Evolutionary conservation across 1,140 invertebrate species (phyloP), one percentile per base, ranked within the genome.

Genomic region (Chironomus striatipennis): DNA sequence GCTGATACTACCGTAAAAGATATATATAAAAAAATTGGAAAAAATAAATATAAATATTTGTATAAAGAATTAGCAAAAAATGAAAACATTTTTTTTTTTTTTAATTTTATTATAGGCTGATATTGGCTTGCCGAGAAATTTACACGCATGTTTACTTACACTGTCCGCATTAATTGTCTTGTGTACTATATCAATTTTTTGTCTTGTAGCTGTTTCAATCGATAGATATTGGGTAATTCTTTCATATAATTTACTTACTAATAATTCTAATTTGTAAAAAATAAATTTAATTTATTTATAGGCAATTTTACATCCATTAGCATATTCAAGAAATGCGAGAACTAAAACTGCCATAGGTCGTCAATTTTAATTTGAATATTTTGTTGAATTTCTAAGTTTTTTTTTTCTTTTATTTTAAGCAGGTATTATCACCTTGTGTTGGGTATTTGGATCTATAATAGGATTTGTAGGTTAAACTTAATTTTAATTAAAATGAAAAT

Each of bases 131-230:
- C 94, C 94, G 1, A 87, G 84, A 42, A 90, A 94, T 80, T 84
- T 94, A 3, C 87, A 93, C 81, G 89, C 90, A 12, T 96, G 94
- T 81, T 84, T 96, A 42, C 93, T 95, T 80, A 94, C 93, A n/a
- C 88, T 93, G 6, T 95, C 93, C 0, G 82, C 95, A 43, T 85
- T 97, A 75, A 88, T 96, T 74, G 91, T 96, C 64, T 84, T 96
- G 24, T 97, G 94, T 79, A 96, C 94, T 43, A 93, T 94, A 77
- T 95, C 93, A 77, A 97, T 97, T 76, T 93, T 97, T 79, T 94
- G 92, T 80, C 83, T 97, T 77, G 91, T 97, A 0, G 94, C 93
- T 2, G 94, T 97, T 4, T 94, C 93, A 18, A 88, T 96, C 74
- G 94, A 97, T 85, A 87, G 94, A 64, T 96, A 95, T 81, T 95